Evolutionary conservation across 1,140 invertebrate species (phyloP).

Genomic region (Cotesia typhae): DNA sequence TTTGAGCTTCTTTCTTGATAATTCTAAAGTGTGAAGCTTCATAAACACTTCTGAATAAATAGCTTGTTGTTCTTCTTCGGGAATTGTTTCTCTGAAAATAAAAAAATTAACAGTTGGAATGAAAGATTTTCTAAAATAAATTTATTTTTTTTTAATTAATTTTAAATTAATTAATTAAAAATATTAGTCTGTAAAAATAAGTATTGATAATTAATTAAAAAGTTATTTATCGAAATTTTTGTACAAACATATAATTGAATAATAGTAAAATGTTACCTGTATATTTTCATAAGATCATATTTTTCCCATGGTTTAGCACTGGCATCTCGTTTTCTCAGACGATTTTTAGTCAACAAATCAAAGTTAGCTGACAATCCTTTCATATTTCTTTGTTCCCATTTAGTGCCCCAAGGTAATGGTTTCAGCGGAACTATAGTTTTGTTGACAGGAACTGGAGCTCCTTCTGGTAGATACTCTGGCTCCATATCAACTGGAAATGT

Average conservation of each 20-base stretch:
- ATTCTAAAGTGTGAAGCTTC: constrained; percentile 76
- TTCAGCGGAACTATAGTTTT: constrained; percentile 83
- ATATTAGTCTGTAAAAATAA: too few relatives aligned
- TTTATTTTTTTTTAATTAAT: too few relatives aligned
- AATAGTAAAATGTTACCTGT: constrained; percentile 71
- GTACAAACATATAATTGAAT: background rate
- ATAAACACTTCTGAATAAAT: constrained; percentile 86
- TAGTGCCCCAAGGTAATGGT: constrained; percentile 83
- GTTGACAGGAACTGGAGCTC: constrained; percentile 86
- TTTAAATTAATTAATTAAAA: too few relatives aligned
- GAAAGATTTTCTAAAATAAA: background rate
- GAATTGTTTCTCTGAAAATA: constrained; percentile 75
- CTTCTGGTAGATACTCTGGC: constrained; percentile 79
- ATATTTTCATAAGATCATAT: constrained; percentile 94
- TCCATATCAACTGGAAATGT: constrained; percentile 95
- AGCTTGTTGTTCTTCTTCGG: constrained; percentile 85
- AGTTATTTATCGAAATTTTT: too few relatives aligned
- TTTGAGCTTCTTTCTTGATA: constrained; percentile 73
- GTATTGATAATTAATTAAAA: too few relatives aligned
- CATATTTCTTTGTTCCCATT: constrained; percentile 84
- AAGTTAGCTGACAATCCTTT: constrained; percentile 71
- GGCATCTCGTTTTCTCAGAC: constrained; percentile 68
- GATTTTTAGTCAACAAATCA: constrained; percentile 67
- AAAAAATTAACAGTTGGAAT: constrained; percentile 34
- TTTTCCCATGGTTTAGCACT: constrained; percentile 83